Evolutionary conservation across 2,888 invertebrate genomes (phyloP), one percentile per base, ranked within the genome.

Genomic region (Cantharis lateralis): DNA sequence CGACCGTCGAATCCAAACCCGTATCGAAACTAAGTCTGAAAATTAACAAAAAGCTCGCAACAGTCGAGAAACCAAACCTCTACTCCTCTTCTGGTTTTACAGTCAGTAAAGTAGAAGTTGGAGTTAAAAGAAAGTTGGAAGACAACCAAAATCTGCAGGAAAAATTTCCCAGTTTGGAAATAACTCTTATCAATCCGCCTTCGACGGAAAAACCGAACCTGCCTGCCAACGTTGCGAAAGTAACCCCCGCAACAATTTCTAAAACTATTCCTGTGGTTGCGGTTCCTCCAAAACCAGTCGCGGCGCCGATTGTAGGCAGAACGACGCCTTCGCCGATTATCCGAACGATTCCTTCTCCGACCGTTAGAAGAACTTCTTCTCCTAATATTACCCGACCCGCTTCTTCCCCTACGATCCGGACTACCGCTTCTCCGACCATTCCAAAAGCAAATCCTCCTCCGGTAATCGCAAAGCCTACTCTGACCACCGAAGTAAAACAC

Each of bases 101-200:
- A 0, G 89, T 89, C 0, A 88, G 88, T 71, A 89, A 89, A 84
- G 84, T 89, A 20, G 88, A 88, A 78, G 82, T 83, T 64, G 87
- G 87, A 1, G 84, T 83, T 1, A 88, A 88, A 77, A 81, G 88
- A 62, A 88, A 86, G 82, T 28, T 80, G 10, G 87, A 87, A 13
- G 78, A 79, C 10, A 82, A 81, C 26, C 81, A 82, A 16, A 70
- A 79, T 3, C 74, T 72, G 7, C 76, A 79, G 20, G 87, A 87
- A 74, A 87, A 88, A 74, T 79, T 87, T 69, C 87, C 87, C 61
- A 84, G 87, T 82, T 81, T 88, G 71, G 88, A 88, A 78, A 88
- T 88, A 70, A 88, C 88, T 0, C 80, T 88, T 13, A 87, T 88
- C 15, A 86, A 85, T 72, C 87, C 87, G 71, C 79, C 13, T 79